Percentiles rank a stretch among this genome's conserved stretches.
Conservation (phyloP, 2,113 vertebrate species). For the Riparia riparia region DNA sequence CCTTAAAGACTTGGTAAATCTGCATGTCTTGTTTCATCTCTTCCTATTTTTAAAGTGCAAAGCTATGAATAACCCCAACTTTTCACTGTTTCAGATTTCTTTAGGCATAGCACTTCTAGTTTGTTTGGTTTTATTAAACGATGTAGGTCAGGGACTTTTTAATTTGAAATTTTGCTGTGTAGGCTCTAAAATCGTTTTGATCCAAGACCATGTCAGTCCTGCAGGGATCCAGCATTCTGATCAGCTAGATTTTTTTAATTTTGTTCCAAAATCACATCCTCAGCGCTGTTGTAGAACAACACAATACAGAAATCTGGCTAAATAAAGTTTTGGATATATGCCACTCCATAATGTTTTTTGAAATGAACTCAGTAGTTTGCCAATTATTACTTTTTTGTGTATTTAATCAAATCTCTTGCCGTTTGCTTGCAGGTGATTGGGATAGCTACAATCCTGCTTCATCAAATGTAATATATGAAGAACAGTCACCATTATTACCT, state of each 20-base stretch:
- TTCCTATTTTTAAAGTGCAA: slow-evolving; percentile 67
- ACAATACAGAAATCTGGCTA: background rate
- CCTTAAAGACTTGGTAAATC: slow-evolving; percentile 98
- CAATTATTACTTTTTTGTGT: background rate
- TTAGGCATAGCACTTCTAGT: background rate
- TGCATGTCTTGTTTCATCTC: slow-evolving; percentile 83
- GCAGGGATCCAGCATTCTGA: background rate
- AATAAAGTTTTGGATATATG: background rate
- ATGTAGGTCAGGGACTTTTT: background rate
- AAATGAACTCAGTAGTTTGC: background rate
- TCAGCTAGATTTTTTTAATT: background rate
- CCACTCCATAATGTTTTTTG: background rate
- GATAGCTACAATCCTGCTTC: slow-evolving; percentile 82
- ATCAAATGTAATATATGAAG: slow-evolving; percentile 86
- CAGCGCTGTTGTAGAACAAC: background rate
- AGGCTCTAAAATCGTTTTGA: background rate
- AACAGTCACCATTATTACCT: slow-evolving; percentile 78
- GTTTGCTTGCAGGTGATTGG: slow-evolving; percentile 81
- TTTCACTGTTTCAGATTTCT: slow-evolving; percentile 58
- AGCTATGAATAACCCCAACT: slow-evolving; percentile 58
- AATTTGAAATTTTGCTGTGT: background rate
- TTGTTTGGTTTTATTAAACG: background rate
- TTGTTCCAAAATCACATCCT: background rate
- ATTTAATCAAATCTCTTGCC: background rate
- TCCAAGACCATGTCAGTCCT: background rate